These are phyloP conservation scores for Steinernema hermaphroditum DNA, from an alignment of 2,888 invertebrate species.

Conservation along the genomic window DNA sequence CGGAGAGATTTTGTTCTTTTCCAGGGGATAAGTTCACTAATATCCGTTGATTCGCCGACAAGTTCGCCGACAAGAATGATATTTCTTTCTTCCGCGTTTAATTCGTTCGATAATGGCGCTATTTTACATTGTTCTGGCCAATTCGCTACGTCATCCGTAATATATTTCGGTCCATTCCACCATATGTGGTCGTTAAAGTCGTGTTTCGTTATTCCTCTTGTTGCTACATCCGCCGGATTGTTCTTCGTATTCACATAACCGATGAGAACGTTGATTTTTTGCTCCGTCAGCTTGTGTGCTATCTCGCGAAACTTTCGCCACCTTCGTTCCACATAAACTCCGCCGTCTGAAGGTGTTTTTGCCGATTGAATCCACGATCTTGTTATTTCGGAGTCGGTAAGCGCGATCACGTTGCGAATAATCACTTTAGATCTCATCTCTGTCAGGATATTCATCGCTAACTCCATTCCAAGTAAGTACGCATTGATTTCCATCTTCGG, in stretches of 20 bases:
- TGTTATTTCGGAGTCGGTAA: not conserved
- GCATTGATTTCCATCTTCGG: constrained; percentile 39
- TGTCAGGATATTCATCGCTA: not conserved
- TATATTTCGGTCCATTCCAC: not conserved
- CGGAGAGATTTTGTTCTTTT: not conserved
- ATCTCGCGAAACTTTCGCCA: constrained; percentile 38
- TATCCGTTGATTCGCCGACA: not conserved
- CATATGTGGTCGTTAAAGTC: not conserved
- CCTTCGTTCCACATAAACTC: constrained; percentile 41
- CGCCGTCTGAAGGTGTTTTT: not conserved
- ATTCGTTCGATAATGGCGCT: not conserved
- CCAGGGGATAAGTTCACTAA: not conserved
- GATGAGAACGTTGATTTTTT: too few relatives aligned
- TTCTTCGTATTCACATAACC: not conserved
- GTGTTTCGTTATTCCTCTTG: not conserved
- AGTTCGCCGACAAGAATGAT: too few relatives aligned
- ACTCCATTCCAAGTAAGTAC: constrained; percentile 25
- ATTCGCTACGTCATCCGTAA: too few relatives aligned
- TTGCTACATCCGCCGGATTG: constrained; percentile 8
- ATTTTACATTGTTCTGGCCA: not conserved
- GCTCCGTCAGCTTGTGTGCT: not conserved
- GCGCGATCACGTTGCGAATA: not conserved
- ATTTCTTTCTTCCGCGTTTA: not conserved
- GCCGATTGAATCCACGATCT: not conserved
- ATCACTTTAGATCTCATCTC: constrained; percentile 36